Evolutionary conservation across 2,888 invertebrate genomes (phyloP), one percentile per base, ranked within the genome.

Genomic region (Conops quadrifasciatus): DNA sequence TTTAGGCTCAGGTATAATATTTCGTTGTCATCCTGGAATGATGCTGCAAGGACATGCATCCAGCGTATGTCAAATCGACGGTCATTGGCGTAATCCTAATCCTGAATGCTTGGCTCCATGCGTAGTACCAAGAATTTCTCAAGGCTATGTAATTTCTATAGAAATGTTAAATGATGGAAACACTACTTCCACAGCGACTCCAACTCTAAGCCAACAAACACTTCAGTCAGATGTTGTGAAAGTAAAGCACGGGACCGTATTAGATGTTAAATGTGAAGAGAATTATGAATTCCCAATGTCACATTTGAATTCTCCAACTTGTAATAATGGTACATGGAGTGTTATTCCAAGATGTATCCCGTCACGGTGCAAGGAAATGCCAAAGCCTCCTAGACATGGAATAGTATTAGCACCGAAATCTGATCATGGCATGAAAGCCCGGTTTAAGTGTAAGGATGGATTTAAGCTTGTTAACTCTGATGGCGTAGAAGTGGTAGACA

Each of bases 361-460:
- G 75, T 90, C 98, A 80, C 89, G 94, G 36, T 95, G 97, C 83
- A 94, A 94, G 80, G 88, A 87, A 78, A 90, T 96, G 88, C 97
- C 97, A 0, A 91, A 89, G 73, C 88, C 92, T 3, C 96, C 98
- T 0, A 92, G 94, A 68, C 93, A 97, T 80, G 98, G 98, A 0
- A 94, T 97, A 91, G 96, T 98, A 4, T 93, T 98, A 71, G 98
- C 97, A 1, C 96, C 98, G 0, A 97, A 97, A 82, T 96, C 96
- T n/a, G 95, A 96, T 75, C 98, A 99, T 81, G 96, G 97, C 0
- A 96, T 96, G 93, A 92, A 92, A 81, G 98, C 98, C 0, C 88
- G 94, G 36, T 98, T 96, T 84, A 91, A 93, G 76, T 98, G 98
- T 82, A 94, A 95, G 80, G 97, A 98, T 80, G 98, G 98, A 0